Evolutionary conservation across 1,140 invertebrate species (phyloP), one percentile per base, ranked within the genome.

Genomic region (Rhynchophorus ferrugineus): DNA sequence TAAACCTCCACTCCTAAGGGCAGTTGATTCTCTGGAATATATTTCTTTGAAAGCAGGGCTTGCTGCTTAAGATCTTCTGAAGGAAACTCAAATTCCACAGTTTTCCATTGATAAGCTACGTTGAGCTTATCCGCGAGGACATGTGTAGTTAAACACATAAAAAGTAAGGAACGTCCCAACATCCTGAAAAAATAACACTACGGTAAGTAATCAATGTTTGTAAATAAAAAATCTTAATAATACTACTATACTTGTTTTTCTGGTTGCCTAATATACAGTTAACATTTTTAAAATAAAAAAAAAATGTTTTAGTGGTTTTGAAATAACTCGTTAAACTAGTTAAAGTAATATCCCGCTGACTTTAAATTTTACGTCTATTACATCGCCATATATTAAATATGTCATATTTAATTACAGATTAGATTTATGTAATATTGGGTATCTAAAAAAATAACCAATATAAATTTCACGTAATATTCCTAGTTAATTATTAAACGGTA

Each of bases 1-100:
- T 76, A 75, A 1, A 85, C 76, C 59, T 87, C 84, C 33, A 87
- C 54, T 1, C 83, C 84, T 53, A 85, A 75, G 0, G 83, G 83
- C 34, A 86, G 71, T 56, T 84, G 83, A 63, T 85, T 81, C 50
- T 80, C 76, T 8, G 76, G 79, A 8, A 81, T 75, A 51, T 81
- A 84, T 18, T 70, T 64, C 20, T 75, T 73, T 17, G 60, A 66
- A 29, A 70, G 65, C 2, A 84, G 71, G 7, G 79, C 79, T 7
- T 70, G 61, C 58, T 77, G 72, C 8, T 80, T 70, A 3, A 68
- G 74, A 0, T 77, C 72, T 1, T 75, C 63, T 17, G 56, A 75
- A 0, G 75, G 74, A 68, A 78, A 86, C 21, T 79, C 73, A 64
- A 77, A 87, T 59, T 86, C 83, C 14, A 86, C 69, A 64, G 82